Conservation (phyloP, 2,797 vertebrate genomes). For the Alauda arvensis region DNA sequence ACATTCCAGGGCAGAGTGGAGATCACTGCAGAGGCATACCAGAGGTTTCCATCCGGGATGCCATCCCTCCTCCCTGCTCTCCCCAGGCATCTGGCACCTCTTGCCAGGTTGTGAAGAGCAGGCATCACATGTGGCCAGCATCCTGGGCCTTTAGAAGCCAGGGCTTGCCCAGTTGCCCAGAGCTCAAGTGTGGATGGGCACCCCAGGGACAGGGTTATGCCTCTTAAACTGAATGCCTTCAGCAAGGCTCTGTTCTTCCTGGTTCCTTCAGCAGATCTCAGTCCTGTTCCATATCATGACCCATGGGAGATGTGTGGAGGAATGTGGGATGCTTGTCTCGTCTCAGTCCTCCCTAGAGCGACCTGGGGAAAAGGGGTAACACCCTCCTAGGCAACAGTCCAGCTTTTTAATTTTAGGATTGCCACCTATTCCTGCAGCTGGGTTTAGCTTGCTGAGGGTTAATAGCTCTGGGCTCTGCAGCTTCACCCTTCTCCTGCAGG, state of each 20-base stretch:
- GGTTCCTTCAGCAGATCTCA: neutral
- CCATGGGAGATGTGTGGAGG: neutral
- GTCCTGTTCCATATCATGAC: neutral
- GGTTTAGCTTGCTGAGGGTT: neutral
- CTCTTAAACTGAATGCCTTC: neutral
- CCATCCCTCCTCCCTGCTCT: neutral
- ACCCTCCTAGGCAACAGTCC: neutral
- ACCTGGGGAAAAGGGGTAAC: neutral
- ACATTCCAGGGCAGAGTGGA: slow-evolving; percentile 62
- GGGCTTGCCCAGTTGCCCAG: neutral
- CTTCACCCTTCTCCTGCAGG: neutral
- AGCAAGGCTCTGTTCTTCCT: neutral
- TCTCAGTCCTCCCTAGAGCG: neutral
- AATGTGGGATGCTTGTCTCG: neutral
- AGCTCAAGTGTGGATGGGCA: neutral
- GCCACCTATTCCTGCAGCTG: neutral
- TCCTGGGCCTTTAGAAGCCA: neutral
- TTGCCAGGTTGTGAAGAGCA: neutral
- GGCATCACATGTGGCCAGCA: neutral
- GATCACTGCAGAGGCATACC: slow-evolving; percentile 33
- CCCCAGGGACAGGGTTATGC: neutral
- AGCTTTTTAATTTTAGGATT: neutral
- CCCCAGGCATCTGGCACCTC: slow-evolving; percentile 2
- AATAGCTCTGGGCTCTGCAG: neutral
- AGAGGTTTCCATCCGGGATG: slow-evolving; percentile 48